Base-by-base conservation (phyloP, 2,888 invertebrate genomes). In the Caprella mutica region DNA sequence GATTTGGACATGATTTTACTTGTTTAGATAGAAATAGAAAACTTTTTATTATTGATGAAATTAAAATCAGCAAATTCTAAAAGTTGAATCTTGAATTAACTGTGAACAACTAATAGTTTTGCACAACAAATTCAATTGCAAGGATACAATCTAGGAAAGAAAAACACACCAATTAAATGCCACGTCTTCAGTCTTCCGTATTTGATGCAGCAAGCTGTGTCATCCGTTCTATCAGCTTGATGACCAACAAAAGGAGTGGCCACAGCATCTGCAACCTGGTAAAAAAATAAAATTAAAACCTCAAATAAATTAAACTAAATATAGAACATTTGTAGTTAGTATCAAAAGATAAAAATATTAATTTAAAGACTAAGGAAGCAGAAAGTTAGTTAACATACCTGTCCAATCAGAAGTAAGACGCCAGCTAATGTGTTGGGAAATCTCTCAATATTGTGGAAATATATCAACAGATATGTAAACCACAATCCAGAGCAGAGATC, bases 401-500 rank as follows among this genome's bases (percentile, higher is more conserved):
- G 78, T 70, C 83, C 91, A 67, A 88, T 80, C 61, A 92, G 76
- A 73, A 92, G 78, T 52, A 87, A 74, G 48, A 78, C 74, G 26
- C 80, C 80, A 1, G 79, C 72, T 58, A 74, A 68, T 8, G 69
- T 66, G 55, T 74, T 71, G 59, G 72, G 69, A 61, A 78, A 76
- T 23, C 71, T 71, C 21, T 77, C 71, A 4, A 81, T 81, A 67
- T 77, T 73, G 65, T 81, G 79, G 67, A 89, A 83, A 73, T 83
- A 93, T 52, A 93, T 82, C 67, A 93, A 77, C 46, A 89, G 79
- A 72, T 93, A 93, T 1, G 86, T 86, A 73, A 93, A 93, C 92
- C 93, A 93, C 79, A 93, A 84, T 59, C 89, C 86, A 19, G 91
- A 89, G 73, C 88, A 89, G 40, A 93, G 78, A 74, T 94, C 93